phyloP scores from a whole-genome alignment of 2,113 vertebrate species.

The Anolis sagrei region DNA sequence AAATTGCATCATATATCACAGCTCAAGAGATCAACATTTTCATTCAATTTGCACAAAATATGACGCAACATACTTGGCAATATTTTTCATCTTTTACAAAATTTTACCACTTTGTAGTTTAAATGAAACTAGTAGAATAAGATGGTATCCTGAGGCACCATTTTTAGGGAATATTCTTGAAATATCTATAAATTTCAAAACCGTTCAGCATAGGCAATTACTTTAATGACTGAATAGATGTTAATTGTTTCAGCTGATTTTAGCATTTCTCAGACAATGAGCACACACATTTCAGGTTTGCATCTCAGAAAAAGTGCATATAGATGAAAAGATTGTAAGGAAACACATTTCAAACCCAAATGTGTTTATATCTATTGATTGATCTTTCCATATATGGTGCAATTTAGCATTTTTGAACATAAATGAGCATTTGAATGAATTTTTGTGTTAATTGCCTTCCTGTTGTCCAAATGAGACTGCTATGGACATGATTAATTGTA shows the following conservation, averaged over 20 bases:
- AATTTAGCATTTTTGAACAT: constrained; percentile 56
- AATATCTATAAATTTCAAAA: not conserved
- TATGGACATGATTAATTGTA: constrained; percentile 81
- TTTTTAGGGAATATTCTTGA: too few relatives aligned
- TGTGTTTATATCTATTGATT: too few relatives aligned
- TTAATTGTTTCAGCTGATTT: not conserved
- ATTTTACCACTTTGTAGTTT: not conserved
- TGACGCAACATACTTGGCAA: too few relatives aligned
- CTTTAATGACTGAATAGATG: not conserved
- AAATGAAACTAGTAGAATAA: not conserved
- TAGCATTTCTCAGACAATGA: not conserved
- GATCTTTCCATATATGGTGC: constrained; percentile 21
- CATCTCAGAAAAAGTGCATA: too few relatives aligned
- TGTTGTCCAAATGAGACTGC: constrained; percentile 81
- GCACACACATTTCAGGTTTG: too few relatives aligned
- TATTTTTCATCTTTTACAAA: not conserved
- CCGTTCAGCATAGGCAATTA: not conserved
- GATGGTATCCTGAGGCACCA: not conserved
- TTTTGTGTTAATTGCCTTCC: constrained; percentile 77
- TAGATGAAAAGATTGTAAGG: too few relatives aligned
- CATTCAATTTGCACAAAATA: not conserved
- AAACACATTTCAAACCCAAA: too few relatives aligned
- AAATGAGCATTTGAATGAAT: constrained; percentile 77
- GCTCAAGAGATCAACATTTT: not conserved
- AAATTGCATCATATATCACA: not conserved